Conservation (phyloP, 1,140 invertebrate species). For the Phocides pigmalion region DNA sequence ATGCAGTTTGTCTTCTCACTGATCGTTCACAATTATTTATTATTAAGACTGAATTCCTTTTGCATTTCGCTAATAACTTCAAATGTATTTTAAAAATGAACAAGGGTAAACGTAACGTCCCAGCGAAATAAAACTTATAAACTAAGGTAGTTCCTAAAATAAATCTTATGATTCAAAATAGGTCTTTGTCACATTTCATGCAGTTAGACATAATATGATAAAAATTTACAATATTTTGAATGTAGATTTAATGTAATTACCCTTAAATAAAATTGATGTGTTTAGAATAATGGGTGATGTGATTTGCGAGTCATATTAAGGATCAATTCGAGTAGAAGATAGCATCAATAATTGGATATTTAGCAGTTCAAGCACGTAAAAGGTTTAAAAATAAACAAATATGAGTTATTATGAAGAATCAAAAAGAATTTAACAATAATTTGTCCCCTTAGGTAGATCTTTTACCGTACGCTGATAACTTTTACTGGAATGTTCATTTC, state of each 20-base stretch:
- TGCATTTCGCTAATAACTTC: neutral
- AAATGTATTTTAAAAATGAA: constrained; percentile 15
- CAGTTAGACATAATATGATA: constrained; percentile 4
- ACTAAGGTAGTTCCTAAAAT: constrained; percentile 30
- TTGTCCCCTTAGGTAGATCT: no score
- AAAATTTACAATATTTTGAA: neutral
- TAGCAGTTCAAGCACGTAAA: neutral
- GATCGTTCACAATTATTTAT: neutral
- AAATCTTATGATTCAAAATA: constrained; percentile 32
- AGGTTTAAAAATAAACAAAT: no score
- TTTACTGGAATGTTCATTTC: no score
- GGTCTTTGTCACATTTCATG: constrained; percentile 5
- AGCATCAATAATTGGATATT: neutral
- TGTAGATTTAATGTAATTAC: neutral
- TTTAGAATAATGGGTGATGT: neutral
- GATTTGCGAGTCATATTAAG: neutral
- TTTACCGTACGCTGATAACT: no score
- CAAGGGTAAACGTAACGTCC: constrained; percentile 28
- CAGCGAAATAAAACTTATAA: constrained; percentile 24
- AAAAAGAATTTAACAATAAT: neutral
- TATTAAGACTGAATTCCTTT: constrained; percentile 14
- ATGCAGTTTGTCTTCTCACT: no score
- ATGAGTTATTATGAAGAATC: no score
- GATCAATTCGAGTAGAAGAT: neutral
- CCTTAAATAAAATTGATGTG: neutral